These are phyloP conservation scores for Burhinus oedicnemus DNA, from an alignment of 2,113 vertebrate species.

Conservation along the genomic window DNA sequence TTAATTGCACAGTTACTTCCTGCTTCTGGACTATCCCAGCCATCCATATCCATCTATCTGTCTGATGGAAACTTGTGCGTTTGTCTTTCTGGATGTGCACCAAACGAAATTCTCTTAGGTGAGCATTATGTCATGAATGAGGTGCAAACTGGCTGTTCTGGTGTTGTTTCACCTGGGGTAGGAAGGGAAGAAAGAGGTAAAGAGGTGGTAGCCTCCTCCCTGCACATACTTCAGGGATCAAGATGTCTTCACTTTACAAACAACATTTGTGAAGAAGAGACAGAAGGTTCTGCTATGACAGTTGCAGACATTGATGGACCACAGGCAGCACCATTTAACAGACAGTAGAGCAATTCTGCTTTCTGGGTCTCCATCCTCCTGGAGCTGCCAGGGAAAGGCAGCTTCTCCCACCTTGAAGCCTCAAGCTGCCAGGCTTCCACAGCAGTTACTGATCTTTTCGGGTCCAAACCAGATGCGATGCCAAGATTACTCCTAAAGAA, in stretches of 20 bases:
- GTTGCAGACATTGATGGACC: not conserved
- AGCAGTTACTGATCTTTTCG: not conserved
- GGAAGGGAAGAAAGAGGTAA: not conserved
- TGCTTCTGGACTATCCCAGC: not conserved
- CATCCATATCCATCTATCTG: not conserved
- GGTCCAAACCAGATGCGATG: not conserved
- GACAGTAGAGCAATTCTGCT: not conserved
- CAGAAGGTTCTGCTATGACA: not conserved
- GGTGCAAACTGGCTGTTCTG: not conserved
- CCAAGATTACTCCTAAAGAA: not conserved
- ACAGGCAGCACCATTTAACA: not conserved
- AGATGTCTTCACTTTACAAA: not conserved
- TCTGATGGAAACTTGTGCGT: not conserved
- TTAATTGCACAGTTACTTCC: not conserved
- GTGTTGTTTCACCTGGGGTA: not conserved
- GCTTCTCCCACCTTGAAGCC: not conserved
- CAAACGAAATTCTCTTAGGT: not conserved
- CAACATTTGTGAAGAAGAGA: not conserved
- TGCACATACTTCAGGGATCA: not conserved
- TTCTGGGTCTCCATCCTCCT: not conserved
- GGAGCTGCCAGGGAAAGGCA: not conserved
- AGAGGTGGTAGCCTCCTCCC: not conserved
- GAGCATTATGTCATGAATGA: not conserved
- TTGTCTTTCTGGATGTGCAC: not conserved
- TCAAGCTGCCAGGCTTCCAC: not conserved